Base-by-base conservation (phyloP, 1,140 invertebrate genomes). In the Subanguina moxae region DNA sequence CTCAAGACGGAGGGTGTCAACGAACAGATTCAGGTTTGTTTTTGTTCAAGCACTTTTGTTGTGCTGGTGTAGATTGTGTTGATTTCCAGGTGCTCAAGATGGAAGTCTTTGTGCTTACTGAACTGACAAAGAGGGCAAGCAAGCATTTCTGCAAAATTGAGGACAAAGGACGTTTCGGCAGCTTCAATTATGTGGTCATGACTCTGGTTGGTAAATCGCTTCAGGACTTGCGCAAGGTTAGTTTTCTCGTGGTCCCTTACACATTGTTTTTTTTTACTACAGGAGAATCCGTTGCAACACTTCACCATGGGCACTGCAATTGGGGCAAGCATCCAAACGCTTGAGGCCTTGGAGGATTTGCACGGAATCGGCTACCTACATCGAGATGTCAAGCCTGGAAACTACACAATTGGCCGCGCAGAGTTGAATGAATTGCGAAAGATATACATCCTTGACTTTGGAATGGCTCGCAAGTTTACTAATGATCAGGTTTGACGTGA, bases 171-270 rank as follows among this genome's bases (percentile, higher is more conserved):
- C 77, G 71, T 57, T 76, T 59, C 61, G 75, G 75, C 13, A 75
- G 45, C 38, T 77, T 78, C 74, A 78, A 78, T 59, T n/a, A n/a
- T n/a, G n/a, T n/a, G n/a, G n/a, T n/a, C n/a, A n/a, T n/a, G n/a
- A n/a, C n/a, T n/a, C n/a, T 78, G 5, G 77, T 78, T 42, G 76
- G 76, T 15, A 78, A 78, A 56, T 79, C 76, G 1, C 67, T 78
- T 11, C 76, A 79, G 30, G 76, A 78, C 67, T 48, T 77, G n/a
- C 71, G 76, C 13, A 77, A 77, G 64, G 74, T 58, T 58, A 23
- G 21, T 58, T 58, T 13, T 45, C 43, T 13, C 43, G n/a, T 45
- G 43, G 11, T 45, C 43, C 11, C 43, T 45, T 45, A 13, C n/a
- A n/a, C n/a, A n/a, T n/a, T n/a, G n/a, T n/a, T 45, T 45, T 45